Conservation (phyloP, 2,888 invertebrate species). For the Eilema caniola region DNA sequence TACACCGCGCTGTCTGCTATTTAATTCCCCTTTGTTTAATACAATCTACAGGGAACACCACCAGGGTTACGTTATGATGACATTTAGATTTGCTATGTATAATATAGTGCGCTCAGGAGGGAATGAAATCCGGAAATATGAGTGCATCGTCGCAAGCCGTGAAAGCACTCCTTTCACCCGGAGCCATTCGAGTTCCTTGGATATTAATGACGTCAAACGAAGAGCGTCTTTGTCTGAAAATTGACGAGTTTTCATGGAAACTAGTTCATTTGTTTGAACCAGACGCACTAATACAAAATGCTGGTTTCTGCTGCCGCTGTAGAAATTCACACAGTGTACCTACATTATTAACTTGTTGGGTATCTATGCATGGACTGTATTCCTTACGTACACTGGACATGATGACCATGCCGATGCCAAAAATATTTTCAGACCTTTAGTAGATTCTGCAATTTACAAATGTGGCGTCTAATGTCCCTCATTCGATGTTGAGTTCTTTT, state of each 20-base stretch:
- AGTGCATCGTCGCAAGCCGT: constrained; percentile 65
- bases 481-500: too few relatives aligned
- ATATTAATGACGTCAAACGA: constrained; percentile 69
- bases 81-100: constrained; percentile 67
- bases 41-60: constrained; percentile 73
- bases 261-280: constrained; percentile 57
- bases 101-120: constrained; percentile 63
- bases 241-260: constrained; percentile 62
- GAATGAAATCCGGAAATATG: constrained; percentile 74
- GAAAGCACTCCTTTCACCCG: constrained; percentile 58
- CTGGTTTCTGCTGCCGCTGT: not conserved
- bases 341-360: not conserved
- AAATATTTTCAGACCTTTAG: too few relatives aligned
- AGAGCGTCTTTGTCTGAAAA: constrained; percentile 62
- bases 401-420: too few relatives aligned
- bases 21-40: constrained; percentile 78
- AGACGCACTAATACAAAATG: constrained; percentile 44
- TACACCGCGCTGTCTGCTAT: constrained; percentile 72
- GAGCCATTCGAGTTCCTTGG: constrained; percentile 59
- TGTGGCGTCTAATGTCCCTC: too few relatives aligned
- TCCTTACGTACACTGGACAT: too few relatives aligned
- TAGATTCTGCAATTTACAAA: too few relatives aligned
- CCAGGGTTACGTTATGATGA: constrained; percentile 74
- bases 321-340: not conserved
- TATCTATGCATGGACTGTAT: too few relatives aligned